phyloP scores from a whole-genome alignment of 1,140 invertebrate genomes.

The Drosophila bocqueti region DNA sequence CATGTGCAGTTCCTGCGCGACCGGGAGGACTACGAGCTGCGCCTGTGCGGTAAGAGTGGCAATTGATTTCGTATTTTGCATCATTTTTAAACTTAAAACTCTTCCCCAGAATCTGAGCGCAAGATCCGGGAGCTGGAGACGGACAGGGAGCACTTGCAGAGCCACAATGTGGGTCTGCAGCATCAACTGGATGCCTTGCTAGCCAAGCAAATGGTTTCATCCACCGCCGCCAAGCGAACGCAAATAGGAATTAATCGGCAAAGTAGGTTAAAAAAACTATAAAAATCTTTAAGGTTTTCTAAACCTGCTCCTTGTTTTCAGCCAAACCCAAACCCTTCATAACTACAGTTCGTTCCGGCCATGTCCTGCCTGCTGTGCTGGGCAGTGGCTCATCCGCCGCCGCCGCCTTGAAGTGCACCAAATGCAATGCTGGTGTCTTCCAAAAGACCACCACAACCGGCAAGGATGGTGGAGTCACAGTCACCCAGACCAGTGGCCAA shows the following conservation, averaged over 20 bases:
- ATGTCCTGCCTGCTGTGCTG: constrained; percentile 53
- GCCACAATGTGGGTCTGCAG: constrained; percentile 70
- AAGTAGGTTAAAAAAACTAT: constrained; percentile 22
- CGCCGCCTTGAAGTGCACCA: constrained; percentile 63
- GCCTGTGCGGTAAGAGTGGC: constrained; percentile 63
- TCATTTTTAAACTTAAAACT: not conserved
- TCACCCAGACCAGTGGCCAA: constrained; percentile 46
- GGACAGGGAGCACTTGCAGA: constrained; percentile 75
- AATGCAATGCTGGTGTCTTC: constrained; percentile 71
- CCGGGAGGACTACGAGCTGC: constrained; percentile 86
- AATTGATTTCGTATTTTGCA: not conserved
- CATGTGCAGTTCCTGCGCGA: constrained; percentile 88
- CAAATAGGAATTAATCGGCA: constrained; percentile 14
- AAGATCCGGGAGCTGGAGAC: constrained; percentile 69
- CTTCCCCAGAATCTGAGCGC: constrained; percentile 51
- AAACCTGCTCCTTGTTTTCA: constrained; percentile 18
- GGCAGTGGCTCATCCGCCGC: not conserved
- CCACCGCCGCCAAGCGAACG: constrained; percentile 33
- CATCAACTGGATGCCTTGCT: constrained; percentile 61
- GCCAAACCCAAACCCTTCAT: constrained; percentile 78
- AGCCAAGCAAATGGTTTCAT: constrained; percentile 57
- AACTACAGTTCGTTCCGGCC: constrained; percentile 72
- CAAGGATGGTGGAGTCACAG: constrained; percentile 51
- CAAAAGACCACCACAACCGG: constrained; percentile 54
- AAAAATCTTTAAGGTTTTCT: not conserved